Evolutionary conservation across 2,113 vertebrate species (phyloP).

Genomic region (Brachyhypopomus gauderio): DNA sequence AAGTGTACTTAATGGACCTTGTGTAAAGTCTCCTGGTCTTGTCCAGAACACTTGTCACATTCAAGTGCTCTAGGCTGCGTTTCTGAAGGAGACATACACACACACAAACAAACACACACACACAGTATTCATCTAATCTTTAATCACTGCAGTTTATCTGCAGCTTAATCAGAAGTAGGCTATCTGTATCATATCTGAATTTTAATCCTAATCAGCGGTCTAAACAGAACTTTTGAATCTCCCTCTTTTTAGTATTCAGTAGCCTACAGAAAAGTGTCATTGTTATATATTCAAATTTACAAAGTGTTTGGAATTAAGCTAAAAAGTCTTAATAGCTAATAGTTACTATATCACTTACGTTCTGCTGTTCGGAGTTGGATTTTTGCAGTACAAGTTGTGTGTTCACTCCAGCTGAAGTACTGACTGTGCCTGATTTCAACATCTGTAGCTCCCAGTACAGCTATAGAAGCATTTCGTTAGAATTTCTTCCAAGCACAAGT

Average conservation of each 20-base stretch:
- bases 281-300: too few relatives aligned
- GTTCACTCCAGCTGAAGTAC: neutral
- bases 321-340: neutral
- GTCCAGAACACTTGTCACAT: slow-evolving; percentile 13
- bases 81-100: slow-evolving; percentile 31
- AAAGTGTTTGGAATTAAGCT: too few relatives aligned
- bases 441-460: slow-evolving; percentile 73
- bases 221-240: too few relatives aligned
- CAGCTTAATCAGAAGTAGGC: neutral
- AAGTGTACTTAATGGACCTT: slow-evolving; percentile 31
- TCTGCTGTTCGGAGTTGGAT: neutral
- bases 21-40: slow-evolving; percentile 36
- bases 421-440: slow-evolving; percentile 57
- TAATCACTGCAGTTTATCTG: neutral
- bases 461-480: slow-evolving; percentile 54
- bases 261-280: too few relatives aligned
- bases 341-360: neutral
- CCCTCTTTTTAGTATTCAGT: too few relatives aligned
- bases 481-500: neutral
- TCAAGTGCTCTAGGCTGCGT: slow-evolving; percentile 3
- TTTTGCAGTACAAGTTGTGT: neutral
- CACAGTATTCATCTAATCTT: slow-evolving; percentile 4
- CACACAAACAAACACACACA: slow-evolving; percentile 5
- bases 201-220: too few relatives aligned
- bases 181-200: too few relatives aligned